Percentiles rank a stretch among this genome's conserved stretches.
Conservation (phyloP, 2,113 vertebrate genomes). For the Gnathonemus longibarbis region DNA sequence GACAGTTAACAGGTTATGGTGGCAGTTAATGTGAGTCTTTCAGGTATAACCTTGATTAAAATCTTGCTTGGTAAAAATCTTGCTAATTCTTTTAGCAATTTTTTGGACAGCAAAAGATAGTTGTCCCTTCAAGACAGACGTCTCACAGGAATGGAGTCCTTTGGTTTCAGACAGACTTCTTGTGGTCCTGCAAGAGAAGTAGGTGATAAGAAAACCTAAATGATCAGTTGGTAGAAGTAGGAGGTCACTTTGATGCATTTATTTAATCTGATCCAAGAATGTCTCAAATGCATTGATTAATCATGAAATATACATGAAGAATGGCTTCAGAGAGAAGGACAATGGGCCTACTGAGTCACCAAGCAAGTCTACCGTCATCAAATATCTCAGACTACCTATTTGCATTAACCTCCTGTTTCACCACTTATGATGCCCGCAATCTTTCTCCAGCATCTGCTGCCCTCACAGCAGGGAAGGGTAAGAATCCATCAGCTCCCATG, state of each 20-base stretch:
- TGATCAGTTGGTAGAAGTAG: neutral
- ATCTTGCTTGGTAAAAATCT: neutral
- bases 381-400: neutral
- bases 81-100: neutral
- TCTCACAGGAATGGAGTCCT: neutral
- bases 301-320: neutral
- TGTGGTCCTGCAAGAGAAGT: neutral
- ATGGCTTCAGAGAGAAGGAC: neutral
- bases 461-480: slow-evolving; percentile 60
- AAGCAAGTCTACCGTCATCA: neutral
- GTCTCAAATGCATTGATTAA: neutral
- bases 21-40: neutral
- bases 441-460: slow-evolving; percentile 67
- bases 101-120: neutral
- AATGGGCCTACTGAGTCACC: neutral
- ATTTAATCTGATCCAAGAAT: neutral
- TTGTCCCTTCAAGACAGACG: neutral
- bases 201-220: neutral
- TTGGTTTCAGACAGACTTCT: neutral
- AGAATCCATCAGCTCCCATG: slow-evolving; percentile 67
- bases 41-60: neutral
- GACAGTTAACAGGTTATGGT: neutral
- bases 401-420: neutral
- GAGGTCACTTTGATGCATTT: neutral
- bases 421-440: slow-evolving; percentile 50